Conservation (phyloP, 1,140 invertebrate genomes). For the Chionoecetes opilio region DNA sequence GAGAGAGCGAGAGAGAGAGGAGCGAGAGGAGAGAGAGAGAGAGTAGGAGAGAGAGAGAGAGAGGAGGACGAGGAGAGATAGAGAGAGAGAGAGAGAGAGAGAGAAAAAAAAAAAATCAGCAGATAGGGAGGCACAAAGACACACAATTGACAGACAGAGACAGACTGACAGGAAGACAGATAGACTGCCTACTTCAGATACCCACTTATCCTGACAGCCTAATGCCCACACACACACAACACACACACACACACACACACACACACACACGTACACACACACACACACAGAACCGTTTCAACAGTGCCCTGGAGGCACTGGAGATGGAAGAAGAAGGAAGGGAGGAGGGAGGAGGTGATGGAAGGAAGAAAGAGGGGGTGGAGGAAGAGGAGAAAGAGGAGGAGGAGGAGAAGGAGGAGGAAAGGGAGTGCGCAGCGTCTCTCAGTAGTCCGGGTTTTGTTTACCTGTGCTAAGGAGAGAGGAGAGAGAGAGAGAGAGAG, state of each 20-base stretch:
- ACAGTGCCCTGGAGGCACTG: not conserved
- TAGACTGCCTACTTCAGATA: slow-evolving; percentile 18
- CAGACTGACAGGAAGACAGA: not conserved
- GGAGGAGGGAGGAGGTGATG: not conserved
- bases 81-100: not conserved
- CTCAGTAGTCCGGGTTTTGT: slow-evolving; percentile 17
- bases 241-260: slow-evolving; percentile 56
- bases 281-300: slow-evolving; percentile 39
- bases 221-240: slow-evolving; percentile 41
- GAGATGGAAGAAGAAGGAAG: not conserved
- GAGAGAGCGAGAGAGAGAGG: slow-evolving; percentile 56
- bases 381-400: not conserved
- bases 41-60: slow-evolving; percentile 34
- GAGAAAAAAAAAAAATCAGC: too few species aligned
- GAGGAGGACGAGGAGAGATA: not conserved
- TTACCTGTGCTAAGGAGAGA: slow-evolving; percentile 2
- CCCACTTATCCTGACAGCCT: not conserved
- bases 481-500: slow-evolving; percentile 15
- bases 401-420: not conserved
- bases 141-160: not conserved
- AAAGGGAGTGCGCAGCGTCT: not conserved
- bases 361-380: not conserved
- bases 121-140: not conserved
- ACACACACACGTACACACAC: slow-evolving; percentile 44
- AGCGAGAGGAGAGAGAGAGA: slow-evolving; percentile 32